These are phyloP conservation scores for Candidula unifasciata DNA, from an alignment of 2,888 invertebrate species.

Conservation along the genomic window DNA sequence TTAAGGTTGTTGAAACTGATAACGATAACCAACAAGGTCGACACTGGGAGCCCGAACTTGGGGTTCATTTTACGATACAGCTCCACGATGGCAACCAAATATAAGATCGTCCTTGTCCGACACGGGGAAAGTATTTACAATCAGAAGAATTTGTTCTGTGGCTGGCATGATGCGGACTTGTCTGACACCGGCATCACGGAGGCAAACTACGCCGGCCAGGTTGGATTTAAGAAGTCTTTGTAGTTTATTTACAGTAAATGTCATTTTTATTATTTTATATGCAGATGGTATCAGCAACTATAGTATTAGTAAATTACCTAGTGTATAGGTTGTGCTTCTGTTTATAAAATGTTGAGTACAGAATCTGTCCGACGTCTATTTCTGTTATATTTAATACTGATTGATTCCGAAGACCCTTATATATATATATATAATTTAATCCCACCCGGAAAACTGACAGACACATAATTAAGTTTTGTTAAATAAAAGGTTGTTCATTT, in stretches of 20 bases:
- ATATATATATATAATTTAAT: no score
- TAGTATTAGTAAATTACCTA: no score
- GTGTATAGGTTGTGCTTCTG: no score
- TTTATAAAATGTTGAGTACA: no score
- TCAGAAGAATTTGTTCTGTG: constrained; percentile 77
- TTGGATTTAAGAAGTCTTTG: constrained; percentile 48
- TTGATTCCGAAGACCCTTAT: no score
- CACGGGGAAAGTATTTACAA: constrained; percentile 79
- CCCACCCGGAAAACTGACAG: no score
- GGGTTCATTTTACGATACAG: no score
- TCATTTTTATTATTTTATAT: not conserved
- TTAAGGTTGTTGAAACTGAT: not conserved
- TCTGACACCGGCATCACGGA: constrained; percentile 75
- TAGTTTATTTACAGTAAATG: not conserved
- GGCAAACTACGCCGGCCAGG: constrained; percentile 77
- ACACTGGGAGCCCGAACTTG: not conserved
- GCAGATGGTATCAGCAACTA: no score
- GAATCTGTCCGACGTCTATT: no score
- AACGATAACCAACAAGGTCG: not conserved
- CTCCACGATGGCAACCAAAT: constrained; percentile 59
- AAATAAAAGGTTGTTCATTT: no score
- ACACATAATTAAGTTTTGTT: no score
- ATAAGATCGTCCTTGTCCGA: constrained; percentile 76
- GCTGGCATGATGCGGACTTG: constrained; percentile 78
- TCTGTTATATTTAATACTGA: no score